Base-by-base conservation (phyloP, 2,113 vertebrate species). In the Cairina moschata region DNA sequence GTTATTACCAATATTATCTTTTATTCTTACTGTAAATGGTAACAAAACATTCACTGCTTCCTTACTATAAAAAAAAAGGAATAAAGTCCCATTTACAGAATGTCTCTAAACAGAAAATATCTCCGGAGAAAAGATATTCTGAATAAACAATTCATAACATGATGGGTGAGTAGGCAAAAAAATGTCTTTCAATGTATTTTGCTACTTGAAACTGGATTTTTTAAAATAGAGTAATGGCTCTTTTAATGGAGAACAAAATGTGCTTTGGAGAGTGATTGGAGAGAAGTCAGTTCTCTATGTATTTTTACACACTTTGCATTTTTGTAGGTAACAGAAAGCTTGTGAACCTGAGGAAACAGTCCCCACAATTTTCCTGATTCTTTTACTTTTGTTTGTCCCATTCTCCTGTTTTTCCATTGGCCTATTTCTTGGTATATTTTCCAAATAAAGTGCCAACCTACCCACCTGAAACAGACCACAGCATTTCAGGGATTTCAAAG, bases 11-110 rank as follows among this genome's bases (percentile, higher is more conserved):
- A 85, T 92, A 95, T 71, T 86, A 74, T 58, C 31, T 85, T 95
- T 83, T 96, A 95, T 89, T 82, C 78, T 97, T 97, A 97, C 96
- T 91, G 95, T 96, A 96, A 97, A 67, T 50, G 93, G 75, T 91
- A 96, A 91, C 81, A 91, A 76, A 96, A 94, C 89, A 52, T 89
- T 95, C 95, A 93, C 95, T 93, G 93, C 91, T 97, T 97, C 96
- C 89, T 93, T 85, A 82, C 38, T 55, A 91, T 95, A 65, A 95
- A 89, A 97, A 95, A 89, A 97, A 95, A 89, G 77, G 58, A 89
- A 91, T 54, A 31, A 72, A 42, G 67, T 82, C 18, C 36, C 91
- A 94, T 87, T 96, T 95, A 73, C 81, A 87, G 84, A 91, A 88
- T 73, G 46, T 59, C 72, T 90, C 84, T 82, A 79, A 95, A 79